Base-by-base conservation (phyloP, 2,797 vertebrate genomes). In the Myotis findleyi region DNA sequence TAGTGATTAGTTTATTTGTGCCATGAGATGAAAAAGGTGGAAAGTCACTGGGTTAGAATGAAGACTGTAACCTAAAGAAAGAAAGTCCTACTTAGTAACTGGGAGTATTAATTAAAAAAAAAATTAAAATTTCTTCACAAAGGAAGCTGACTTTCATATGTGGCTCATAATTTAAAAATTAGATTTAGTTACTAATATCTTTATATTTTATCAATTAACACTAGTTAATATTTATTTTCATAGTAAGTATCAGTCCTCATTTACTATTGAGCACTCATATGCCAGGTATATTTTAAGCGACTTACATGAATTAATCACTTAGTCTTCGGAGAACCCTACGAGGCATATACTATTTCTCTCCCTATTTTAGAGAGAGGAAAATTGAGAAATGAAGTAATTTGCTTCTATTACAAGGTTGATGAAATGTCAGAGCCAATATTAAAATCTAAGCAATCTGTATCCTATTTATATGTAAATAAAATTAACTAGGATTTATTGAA, bases 401-500 rank as follows among this genome's bases (percentile, higher is more conserved):
- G 18, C 49, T 21, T 88, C 47, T 20, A 13, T 89, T 87, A 72
- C 3, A 55, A 59, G 33, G 21, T 30, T 91, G 88, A 62, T 90
- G 30, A 92, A 85, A 86, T 92, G 38, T 94, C 38, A 59, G 73
- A 87, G 59, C 9, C 3, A 89, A 71, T 73, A 73, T 83, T 91
- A 38, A 94, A 51, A 75, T 79, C 57, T 53, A 87, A 44, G 18
- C 23, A 18, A 30, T 64, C 53, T 86, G 18, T 25, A 13, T 44
- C 33, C 23, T 59, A 20, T 16, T 71, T 86, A n/a, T 5, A 55
- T 86, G 16, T 83, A 94, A 96, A 94, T 59, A 94, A 81, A 91
- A 68, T 91, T 53, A 82, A 89, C 53, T 87, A 66, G 14, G 49
- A 49, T 47, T 72, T 72, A 25, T 85, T 82, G 64, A 73, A 72